phyloP scores from a whole-genome alignment of 2,797 vertebrate species.

The Sarcoramphus papa region DNA sequence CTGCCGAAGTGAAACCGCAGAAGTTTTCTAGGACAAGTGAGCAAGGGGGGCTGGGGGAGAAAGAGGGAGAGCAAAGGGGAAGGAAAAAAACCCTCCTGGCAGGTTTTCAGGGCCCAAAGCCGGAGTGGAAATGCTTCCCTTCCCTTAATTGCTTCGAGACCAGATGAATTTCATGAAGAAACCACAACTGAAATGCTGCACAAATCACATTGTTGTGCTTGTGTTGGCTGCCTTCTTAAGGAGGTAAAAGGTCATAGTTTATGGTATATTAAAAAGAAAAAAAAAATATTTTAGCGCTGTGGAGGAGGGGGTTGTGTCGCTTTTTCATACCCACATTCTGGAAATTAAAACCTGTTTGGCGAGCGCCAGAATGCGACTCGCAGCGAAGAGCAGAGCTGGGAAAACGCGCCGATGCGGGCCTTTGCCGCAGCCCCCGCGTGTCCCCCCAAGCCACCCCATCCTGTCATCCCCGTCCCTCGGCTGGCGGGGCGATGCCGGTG shows the following conservation, averaged over 20 bases:
- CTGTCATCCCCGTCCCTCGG: not conserved
- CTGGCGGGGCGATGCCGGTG: not conserved
- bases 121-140: constrained; percentile 48
- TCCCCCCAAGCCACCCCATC: not conserved
- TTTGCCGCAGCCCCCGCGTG: not conserved
- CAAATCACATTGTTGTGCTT: constrained; percentile 44
- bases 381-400: not conserved
- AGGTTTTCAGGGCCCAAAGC: constrained; percentile 31
- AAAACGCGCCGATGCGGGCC: accelerated
- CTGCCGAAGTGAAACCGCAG: not conserved
- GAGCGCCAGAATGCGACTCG: not conserved
- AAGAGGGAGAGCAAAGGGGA: not conserved
- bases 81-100: constrained; percentile 5
- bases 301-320: not conserved
- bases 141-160: constrained; percentile 39
- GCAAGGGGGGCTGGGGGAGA: not conserved
- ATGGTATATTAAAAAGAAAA: not conserved
- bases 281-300: not conserved
- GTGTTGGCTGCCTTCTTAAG: constrained; percentile 39
- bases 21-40: not conserved
- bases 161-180: constrained; percentile 56
- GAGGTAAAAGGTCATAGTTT: constrained; percentile 48
- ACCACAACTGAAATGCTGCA: constrained; percentile 25
- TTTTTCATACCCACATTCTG: not conserved
- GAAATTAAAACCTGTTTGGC: constrained; percentile 50